Evolutionary conservation across 2,888 invertebrate species (phyloP).

Genomic region (Notodromas monacha): DNA sequence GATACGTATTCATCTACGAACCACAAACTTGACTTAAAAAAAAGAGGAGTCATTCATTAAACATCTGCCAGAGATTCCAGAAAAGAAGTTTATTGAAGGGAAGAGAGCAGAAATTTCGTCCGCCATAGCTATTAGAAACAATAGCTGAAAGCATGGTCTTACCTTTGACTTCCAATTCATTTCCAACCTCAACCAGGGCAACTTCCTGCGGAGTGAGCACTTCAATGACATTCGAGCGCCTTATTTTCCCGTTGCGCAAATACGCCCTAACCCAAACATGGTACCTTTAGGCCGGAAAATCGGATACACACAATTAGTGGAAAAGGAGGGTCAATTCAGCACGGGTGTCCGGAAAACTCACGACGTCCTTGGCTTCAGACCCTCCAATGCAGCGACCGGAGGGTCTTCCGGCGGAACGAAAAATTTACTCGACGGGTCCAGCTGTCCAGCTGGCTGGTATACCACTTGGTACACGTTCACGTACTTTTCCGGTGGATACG

Average conservation of each 20-base stretch:
- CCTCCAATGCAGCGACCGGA: constrained; percentile 23
- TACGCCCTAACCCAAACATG: constrained; percentile 63
- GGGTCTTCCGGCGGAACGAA: constrained; percentile 39
- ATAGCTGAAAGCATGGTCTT: no score
- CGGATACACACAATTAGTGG: constrained; percentile 5
- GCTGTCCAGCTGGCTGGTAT: constrained; percentile 32
- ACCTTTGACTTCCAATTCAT: no score
- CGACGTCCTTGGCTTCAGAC: constrained; percentile 35
- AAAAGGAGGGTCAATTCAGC: background rate
- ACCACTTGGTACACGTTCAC: constrained; percentile 61
- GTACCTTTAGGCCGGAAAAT: constrained; percentile 22
- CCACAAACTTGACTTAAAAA: no score
- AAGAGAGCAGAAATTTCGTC: no score
- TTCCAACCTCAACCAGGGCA: no score
- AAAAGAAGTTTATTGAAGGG: no score
- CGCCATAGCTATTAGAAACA: no score
- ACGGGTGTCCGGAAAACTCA: constrained; percentile 10
- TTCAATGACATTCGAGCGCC: constrained; percentile 59
- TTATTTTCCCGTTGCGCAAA: constrained; percentile 55
- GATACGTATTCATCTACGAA: no score
- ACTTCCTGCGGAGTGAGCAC: constrained; percentile 31
- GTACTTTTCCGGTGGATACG: constrained; percentile 57
- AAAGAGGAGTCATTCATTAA: no score
- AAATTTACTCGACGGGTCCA: constrained; percentile 36
- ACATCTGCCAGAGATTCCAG: no score